phyloP scores from a whole-genome alignment of 2,113 vertebrate genomes.

The pig (Sus scrofa) region DNA sequence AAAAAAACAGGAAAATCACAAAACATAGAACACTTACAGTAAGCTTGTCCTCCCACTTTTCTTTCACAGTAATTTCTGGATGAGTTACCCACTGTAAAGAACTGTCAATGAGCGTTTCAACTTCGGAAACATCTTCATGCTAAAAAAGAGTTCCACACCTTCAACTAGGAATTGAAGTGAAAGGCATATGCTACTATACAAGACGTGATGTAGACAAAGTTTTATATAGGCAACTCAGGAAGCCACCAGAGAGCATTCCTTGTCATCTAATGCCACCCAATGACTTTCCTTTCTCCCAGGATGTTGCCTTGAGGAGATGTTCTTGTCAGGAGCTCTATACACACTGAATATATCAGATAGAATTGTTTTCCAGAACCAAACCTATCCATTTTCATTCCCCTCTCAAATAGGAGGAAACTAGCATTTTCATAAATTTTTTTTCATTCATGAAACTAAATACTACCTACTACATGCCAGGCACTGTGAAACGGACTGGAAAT shows the following conservation, averaged over 20 bases:
- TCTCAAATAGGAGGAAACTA: conserved; percentile 42
- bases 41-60: conserved; percentile 80
- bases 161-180: conserved; percentile 24
- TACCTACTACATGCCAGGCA: neutral
- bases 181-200: neutral
- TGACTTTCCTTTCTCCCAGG: neutral
- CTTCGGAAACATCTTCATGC: conserved; percentile 86
- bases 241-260: neutral
- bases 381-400: neutral
- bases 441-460: neutral
- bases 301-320: neutral
- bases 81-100: conserved; percentile 79
- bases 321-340: fast-evolving
- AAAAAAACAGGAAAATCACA: neutral
- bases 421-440: neutral
- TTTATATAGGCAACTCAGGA: neutral
- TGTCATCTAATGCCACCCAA: neutral
- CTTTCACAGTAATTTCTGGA: conserved; percentile 55
- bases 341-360: neutral
- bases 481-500: conserved; percentile 1
- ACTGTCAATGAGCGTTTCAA: conserved; percentile 78
- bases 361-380: neutral
- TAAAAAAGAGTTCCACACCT: conserved; percentile 57
- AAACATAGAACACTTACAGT: conserved; percentile 84
- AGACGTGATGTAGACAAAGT: neutral